Percentiles rank a stretch among this genome's conserved stretches.
Evolutionary conservation across 2,797 vertebrate genomes (phyloP).

Genomic region (Centroberyx gerrardi): DNA sequence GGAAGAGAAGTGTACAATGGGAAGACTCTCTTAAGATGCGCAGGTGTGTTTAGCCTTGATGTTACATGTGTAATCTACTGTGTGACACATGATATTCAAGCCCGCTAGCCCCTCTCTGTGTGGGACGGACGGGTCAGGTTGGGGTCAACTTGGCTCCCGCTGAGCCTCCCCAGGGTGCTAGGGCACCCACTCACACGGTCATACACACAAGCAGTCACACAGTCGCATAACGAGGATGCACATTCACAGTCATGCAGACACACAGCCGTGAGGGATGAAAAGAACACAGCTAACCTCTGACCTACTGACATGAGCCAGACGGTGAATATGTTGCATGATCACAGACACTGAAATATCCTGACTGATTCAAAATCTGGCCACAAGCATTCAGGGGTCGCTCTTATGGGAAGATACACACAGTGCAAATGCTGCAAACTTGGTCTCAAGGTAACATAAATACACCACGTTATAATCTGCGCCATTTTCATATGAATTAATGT

Average conservation of each 20-base stretch:
- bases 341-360: neutral
- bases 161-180: neutral
- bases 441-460: too few relatives aligned
- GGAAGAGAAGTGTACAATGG: neutral
- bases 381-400: too few relatives aligned
- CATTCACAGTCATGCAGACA: neutral
- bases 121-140: slow-evolving; percentile 20
- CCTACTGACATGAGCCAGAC: neutral
- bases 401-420: too few relatives aligned
- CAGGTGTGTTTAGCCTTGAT: neutral
- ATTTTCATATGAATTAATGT: too few relatives aligned
- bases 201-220: slow-evolving; percentile 19
- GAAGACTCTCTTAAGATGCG: neutral
- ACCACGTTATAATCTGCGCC: too few relatives aligned
- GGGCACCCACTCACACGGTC: slow-evolving; percentile 13
- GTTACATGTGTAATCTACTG: slow-evolving; percentile 4
- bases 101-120: neutral
- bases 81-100: neutral
- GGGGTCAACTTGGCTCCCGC: slow-evolving; percentile 28
- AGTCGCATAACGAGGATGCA: neutral
- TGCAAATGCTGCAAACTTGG: too few relatives aligned
- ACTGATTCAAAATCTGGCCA: too few relatives aligned
- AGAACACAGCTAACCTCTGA: slow-evolving; percentile 15
- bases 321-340: neutral
- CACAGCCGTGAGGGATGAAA: neutral